phyloP scores from a whole-genome alignment of 1,140 invertebrate genomes.

The Hesperophylax magnus region DNA sequence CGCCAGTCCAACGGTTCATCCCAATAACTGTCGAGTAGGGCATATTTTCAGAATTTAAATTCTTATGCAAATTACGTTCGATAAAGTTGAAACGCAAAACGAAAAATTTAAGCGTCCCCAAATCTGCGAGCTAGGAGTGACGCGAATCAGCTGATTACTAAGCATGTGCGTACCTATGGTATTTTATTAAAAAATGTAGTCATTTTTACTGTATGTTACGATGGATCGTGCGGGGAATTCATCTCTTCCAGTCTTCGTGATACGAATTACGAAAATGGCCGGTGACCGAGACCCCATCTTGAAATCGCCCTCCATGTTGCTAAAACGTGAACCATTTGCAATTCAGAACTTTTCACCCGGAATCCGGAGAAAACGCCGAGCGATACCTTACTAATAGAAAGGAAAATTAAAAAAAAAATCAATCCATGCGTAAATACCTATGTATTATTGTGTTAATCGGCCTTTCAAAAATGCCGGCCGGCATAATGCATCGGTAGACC shows the following conservation, averaged over 20 bases:
- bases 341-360: slow-evolving; percentile 17
- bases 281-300: slow-evolving; percentile 43
- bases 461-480: slow-evolving; percentile 36
- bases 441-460: neutral
- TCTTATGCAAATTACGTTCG: neutral
- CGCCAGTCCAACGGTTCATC: too few relatives aligned
- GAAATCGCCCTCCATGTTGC: slow-evolving; percentile 46
- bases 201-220: neutral
- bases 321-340: slow-evolving; percentile 46
- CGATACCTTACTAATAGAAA: neutral
- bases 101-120: neutral
- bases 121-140: neutral
- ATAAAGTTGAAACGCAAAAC: neutral
- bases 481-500: slow-evolving; percentile 28
- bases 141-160: slow-evolving; percentile 42
- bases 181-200: neutral
- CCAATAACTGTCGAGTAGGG: too few relatives aligned
- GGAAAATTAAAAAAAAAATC: neutral
- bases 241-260: neutral
- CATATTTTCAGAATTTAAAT: neutral
- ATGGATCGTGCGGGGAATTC: neutral
- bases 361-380: neutral
- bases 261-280: slow-evolving; percentile 41
- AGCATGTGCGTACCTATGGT: slow-evolving; percentile 7
- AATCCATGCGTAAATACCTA: slow-evolving; percentile 18